Evolutionary conservation across 2,797 vertebrate genomes (phyloP).

Genomic region (Artibeus jamaicensis): DNA sequence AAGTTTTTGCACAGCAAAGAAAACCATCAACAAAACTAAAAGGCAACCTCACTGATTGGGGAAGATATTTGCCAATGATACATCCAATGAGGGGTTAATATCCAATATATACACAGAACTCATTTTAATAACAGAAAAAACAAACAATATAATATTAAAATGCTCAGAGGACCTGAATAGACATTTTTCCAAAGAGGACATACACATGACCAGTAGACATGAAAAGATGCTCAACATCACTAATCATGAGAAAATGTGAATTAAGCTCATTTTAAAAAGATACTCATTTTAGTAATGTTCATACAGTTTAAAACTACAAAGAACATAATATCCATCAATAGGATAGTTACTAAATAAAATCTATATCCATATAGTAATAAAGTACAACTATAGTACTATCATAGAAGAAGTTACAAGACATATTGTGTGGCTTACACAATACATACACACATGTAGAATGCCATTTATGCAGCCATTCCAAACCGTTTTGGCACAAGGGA

Average conservation of each 20-base stretch:
- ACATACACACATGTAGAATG: fast-evolving
- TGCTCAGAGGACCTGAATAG: not conserved
- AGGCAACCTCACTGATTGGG: not conserved
- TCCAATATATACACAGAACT: not conserved
- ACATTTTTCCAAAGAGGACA: not conserved
- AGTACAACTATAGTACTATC: too few relatives aligned
- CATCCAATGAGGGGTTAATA: not conserved
- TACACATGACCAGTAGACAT: not conserved
- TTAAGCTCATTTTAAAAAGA: not conserved
- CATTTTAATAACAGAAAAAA: not conserved
- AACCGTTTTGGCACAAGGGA: too few relatives aligned
- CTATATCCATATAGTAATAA: not conserved
- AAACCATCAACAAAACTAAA: not conserved
- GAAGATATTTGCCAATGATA: not conserved
- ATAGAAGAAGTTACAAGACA: fast-evolving
- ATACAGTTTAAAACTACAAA: not conserved
- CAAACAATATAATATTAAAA: not conserved
- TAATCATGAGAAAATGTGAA: not conserved
- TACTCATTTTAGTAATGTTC: not conserved
- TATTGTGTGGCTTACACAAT: not conserved
- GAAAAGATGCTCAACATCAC: not conserved
- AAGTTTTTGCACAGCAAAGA: not conserved
- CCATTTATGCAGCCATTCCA: too few relatives aligned
- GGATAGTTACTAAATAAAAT: not conserved
- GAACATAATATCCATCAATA: not conserved